Evolutionary conservation across 2,888 invertebrate genomes (phyloP).

Genomic region (Malthinus seriepunctatus): DNA sequence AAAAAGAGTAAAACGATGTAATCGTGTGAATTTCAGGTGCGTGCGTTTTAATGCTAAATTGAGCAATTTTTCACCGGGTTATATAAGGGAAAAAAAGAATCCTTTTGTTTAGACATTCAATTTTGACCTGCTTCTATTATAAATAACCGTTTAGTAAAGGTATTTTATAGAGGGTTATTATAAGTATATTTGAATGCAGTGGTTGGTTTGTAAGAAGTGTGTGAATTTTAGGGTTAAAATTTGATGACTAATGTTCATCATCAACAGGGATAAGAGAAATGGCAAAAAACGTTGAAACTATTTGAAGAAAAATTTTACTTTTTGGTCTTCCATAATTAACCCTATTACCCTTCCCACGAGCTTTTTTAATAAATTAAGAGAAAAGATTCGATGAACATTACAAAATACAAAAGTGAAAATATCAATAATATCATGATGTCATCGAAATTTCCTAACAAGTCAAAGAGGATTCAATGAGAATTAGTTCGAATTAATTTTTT

Average conservation of each 20-base stretch:
- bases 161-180: conserved; percentile 11
- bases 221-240: conserved; percentile 18
- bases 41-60: conserved; percentile 37
- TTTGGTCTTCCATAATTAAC: not conserved
- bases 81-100: conserved; percentile 18
- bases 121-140: conserved; percentile 19
- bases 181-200: conserved; percentile 2
- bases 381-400: too few species aligned
- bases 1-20: not conserved
- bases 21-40: conserved; percentile 12
- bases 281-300: not conserved
- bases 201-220: conserved; percentile 20
- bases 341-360: not conserved
- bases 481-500: too few species aligned
- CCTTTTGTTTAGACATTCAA: conserved; percentile 24
- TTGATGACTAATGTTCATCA: not conserved
- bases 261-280: too few species aligned
- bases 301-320: not conserved
- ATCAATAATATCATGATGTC: too few species aligned
- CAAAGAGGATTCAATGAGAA: too few species aligned
- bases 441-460: too few species aligned
- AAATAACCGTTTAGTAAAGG: conserved; percentile 25
- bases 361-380: too few species aligned
- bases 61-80: conserved; percentile 42
- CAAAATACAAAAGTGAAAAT: too few species aligned